Evolutionary conservation across 2,888 invertebrate genomes (phyloP).

Genomic region (Tinea trinotella): DNA sequence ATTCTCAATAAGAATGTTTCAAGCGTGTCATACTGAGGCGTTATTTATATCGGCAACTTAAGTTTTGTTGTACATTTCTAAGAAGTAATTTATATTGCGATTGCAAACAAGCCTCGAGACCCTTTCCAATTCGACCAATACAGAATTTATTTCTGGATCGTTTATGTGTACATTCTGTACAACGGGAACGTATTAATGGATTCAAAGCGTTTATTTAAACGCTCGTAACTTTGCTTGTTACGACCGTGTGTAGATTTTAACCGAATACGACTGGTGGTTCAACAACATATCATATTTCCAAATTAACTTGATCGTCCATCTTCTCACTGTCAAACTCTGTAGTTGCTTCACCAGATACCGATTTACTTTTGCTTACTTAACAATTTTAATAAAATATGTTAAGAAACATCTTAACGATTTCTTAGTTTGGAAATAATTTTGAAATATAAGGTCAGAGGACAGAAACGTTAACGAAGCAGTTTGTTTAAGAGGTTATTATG

Average conservation of each 20-base stretch:
- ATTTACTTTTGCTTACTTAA: not conserved
- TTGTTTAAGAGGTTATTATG: constrained; percentile 3
- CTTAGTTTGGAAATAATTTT: not conserved
- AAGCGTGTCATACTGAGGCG: too few species aligned
- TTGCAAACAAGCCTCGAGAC: constrained; percentile 12
- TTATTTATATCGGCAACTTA: constrained; percentile 4
- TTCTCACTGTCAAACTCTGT: too few species aligned
- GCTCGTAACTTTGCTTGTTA: constrained; percentile 59
- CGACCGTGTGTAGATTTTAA: constrained; percentile 54
- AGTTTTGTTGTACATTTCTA: not conserved
- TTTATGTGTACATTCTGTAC: constrained; percentile 37
- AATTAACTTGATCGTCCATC: constrained; percentile 30
- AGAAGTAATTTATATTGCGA: constrained; percentile 10
- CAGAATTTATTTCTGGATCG: constrained; percentile 51
- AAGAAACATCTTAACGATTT: not conserved
- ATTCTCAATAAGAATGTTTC: too few species aligned
- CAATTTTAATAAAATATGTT: not conserved
- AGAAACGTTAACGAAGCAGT: constrained; percentile 7
- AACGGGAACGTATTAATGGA: constrained; percentile 54
- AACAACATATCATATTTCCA: constrained; percentile 37
- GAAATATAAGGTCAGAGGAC: not conserved
- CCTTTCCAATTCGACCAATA: constrained; percentile 13
- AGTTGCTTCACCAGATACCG: not conserved
- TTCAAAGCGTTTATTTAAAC: constrained; percentile 62
- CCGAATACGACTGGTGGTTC: constrained; percentile 38